Evolutionary conservation across 2,888 invertebrate species (phyloP).

Genomic region (Carpatolechia fugitivella): DNA sequence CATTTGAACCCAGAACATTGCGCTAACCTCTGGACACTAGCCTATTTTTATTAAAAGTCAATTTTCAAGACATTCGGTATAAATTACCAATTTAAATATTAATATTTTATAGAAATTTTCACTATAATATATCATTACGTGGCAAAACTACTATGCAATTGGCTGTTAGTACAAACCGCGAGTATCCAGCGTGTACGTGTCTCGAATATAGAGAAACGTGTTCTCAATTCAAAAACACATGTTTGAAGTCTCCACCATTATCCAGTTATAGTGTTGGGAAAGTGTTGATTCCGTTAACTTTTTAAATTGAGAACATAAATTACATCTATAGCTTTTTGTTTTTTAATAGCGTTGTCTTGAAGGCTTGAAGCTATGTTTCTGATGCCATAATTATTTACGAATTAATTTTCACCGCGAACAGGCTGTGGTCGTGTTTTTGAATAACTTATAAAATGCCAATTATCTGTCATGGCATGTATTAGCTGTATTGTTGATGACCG

Average conservation of each 20-base stretch:
- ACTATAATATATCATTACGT: background rate
- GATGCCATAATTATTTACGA: slow-evolving; percentile 20
- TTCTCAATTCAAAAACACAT: slow-evolving; percentile 23
- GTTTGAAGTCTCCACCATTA: slow-evolving; percentile 17
- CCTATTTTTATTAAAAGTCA: too few species aligned
- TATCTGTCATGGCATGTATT: slow-evolving; percentile 34
- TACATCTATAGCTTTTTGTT: slow-evolving; percentile 12
- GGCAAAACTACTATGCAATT: slow-evolving; percentile 8
- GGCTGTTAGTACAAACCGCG: slow-evolving; percentile 10
- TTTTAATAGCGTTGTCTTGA: slow-evolving; percentile 1
- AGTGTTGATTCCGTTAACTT: slow-evolving; percentile 20
- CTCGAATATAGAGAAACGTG: slow-evolving; percentile 22
- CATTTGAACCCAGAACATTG: too few species aligned
- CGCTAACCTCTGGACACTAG: too few species aligned
- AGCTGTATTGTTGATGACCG: slow-evolving; percentile 38
- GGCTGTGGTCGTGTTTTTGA: slow-evolving; percentile 25
- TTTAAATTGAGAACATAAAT: slow-evolving; percentile 22
- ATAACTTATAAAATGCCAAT: slow-evolving; percentile 36
- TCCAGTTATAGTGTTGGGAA: slow-evolving; percentile 22
- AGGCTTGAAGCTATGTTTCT: slow-evolving; percentile 6
- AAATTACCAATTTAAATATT: too few species aligned
- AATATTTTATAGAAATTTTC: too few species aligned
- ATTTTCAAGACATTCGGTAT: too few species aligned
- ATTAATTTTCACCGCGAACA: slow-evolving; percentile 25
- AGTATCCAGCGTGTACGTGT: slow-evolving; percentile 9